Evolutionary conservation across 2,113 vertebrate genomes (phyloP).

Genomic region (Natator depressus): DNA sequence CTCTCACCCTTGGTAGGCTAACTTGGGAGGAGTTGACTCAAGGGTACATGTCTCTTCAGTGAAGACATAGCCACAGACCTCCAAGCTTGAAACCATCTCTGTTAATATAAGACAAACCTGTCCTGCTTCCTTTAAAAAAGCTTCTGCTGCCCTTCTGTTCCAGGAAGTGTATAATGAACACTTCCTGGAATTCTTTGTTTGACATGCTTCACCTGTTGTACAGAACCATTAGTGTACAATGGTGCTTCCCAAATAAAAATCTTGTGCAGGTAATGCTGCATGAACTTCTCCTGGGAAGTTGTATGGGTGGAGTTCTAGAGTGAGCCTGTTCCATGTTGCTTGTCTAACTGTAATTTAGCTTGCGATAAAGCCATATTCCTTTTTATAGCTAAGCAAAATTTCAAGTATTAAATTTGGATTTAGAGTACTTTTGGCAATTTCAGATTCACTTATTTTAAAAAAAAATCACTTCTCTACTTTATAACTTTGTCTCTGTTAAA

Average conservation of each 20-base stretch:
- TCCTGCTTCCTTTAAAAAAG: not conserved
- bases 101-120: not conserved
- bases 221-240: fast-evolving
- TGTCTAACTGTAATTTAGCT: not conserved
- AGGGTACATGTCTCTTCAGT: not conserved
- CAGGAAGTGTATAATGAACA: not conserved
- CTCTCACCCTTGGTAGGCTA: fast-evolving
- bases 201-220: not conserved
- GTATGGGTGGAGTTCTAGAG: fast-evolving
- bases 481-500: not conserved
- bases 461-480: not conserved
- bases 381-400: not conserved
- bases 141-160: not conserved
- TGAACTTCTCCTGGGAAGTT: not conserved
- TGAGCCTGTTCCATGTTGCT: fast-evolving
- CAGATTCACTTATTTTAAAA: not conserved
- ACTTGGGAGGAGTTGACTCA: not conserved
- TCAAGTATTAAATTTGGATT: fast-evolving
- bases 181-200: not conserved
- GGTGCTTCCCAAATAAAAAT: fast-evolving
- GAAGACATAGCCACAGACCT: not conserved
- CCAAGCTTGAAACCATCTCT: not conserved
- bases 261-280: not conserved
- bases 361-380: not conserved
- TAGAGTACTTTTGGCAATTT: not conserved